A percentile compares a stretch with the other conserved stretches of the same genome.
phyloP scores from a whole-genome alignment of 2,797 vertebrate genomes.

The Pseudomugil gertrudae region DNA sequence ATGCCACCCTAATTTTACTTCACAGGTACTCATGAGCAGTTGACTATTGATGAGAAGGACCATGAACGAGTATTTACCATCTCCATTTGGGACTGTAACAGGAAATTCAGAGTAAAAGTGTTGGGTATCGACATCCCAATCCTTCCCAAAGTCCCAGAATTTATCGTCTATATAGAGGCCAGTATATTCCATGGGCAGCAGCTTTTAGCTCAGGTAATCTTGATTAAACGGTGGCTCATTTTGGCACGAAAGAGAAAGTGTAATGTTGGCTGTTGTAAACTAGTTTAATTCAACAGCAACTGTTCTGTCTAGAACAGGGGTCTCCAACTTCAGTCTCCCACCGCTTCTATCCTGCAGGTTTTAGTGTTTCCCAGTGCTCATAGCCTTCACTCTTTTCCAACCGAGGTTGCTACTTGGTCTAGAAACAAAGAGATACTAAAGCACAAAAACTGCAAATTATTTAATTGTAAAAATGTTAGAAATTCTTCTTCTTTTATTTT shows the following conservation, averaged over 20 bases:
- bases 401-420: no score
- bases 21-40: constrained; percentile 91
- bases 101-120: constrained; percentile 95
- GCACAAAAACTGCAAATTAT: not conserved
- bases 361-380: no score
- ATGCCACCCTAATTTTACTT: not conserved
- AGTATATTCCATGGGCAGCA: constrained; percentile 97
- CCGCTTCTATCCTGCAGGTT: no score
- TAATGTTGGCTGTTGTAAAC: not conserved
- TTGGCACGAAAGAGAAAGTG: no score
- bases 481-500: not conserved
- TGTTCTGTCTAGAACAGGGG: no score
- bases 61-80: constrained; percentile 95
- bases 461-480: not conserved
- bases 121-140: constrained; percentile 93
- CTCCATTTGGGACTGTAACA: constrained; percentile 97
- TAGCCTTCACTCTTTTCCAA: no score
- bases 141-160: constrained; percentile 90
- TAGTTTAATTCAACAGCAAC: not conserved
- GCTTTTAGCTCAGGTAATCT: constrained; percentile 86
- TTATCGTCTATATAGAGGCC: constrained; percentile 93
- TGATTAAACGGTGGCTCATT: not conserved
- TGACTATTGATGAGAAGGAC: constrained; percentile 95
- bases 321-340: no score
- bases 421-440: no score